These are phyloP conservation scores for Agonopterix alstromeriana DNA, from an alignment of 2,888 invertebrate genomes.

Conservation along the genomic window DNA sequence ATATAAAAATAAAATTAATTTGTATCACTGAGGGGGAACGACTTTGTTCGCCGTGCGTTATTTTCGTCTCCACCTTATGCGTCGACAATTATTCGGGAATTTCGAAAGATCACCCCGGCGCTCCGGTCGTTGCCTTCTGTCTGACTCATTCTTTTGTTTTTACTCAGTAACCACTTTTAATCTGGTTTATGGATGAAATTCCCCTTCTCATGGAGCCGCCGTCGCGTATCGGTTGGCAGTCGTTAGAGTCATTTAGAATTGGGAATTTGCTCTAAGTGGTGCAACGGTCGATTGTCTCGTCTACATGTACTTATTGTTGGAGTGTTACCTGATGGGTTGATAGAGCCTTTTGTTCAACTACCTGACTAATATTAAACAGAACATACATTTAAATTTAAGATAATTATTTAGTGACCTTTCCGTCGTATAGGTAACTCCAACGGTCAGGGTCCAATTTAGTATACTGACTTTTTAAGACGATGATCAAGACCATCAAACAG, in stretches of 20 bases:
- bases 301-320: conserved; percentile 3
- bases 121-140: conserved; percentile 57
- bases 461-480: no score
- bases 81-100: conserved; percentile 69
- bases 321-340: not conserved
- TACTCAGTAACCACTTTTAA: conserved; percentile 29
- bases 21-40: conserved; percentile 50
- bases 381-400: no score
- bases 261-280: not conserved
- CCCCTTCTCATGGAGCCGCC: not conserved
- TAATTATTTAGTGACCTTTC: no score
- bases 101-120: conserved; percentile 71
- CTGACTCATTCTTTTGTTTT: conserved; percentile 72
- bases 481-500: no score
- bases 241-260: not conserved
- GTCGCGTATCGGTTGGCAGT: not conserved
- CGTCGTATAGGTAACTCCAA: no score
- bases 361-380: not conserved
- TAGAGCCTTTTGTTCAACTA: not conserved
- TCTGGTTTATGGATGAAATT: conserved; percentile 6
- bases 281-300: not conserved
- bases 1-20: conserved; percentile 72
- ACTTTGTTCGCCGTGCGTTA: conserved; percentile 51
- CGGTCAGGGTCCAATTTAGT: no score
- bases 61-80: conserved; percentile 66